Conservation (phyloP, 2,888 invertebrate genomes). For the Melanostoma mellinum region DNA sequence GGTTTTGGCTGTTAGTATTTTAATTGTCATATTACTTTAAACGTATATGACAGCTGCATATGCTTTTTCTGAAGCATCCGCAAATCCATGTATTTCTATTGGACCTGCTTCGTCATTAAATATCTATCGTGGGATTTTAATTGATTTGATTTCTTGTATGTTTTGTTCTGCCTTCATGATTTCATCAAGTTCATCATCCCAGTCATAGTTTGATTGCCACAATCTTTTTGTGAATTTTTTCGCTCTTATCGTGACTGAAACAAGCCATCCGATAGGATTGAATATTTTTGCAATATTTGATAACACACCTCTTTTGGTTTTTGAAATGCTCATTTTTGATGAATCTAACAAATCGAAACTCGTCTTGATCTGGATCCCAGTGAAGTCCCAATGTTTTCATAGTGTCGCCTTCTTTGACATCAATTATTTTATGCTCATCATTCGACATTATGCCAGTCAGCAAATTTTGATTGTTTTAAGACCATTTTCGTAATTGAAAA, state of each 20-base stretch:
- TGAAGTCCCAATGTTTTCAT: constrained; percentile 12
- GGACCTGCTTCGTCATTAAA: constrained; percentile 15
- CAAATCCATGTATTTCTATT: no score
- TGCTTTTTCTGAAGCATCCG: constrained; percentile 16
- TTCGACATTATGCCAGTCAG: constrained; percentile 6
- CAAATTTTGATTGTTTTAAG: constrained; percentile 15
- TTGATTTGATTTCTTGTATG: constrained; percentile 9
- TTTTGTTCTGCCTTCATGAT: constrained; percentile 10
- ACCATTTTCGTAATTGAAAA: constrained; percentile 18
- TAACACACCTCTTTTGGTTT: constrained; percentile 10
- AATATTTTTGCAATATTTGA: constrained; percentile 24
- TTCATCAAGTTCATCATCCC: constrained; percentile 19
- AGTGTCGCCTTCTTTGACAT: constrained; percentile 12
- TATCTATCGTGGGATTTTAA: constrained; percentile 13
- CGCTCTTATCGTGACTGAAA: constrained; percentile 6
- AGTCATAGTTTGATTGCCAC: constrained; percentile 12
- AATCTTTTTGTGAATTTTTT: constrained; percentile 13
- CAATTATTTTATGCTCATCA: constrained; percentile 14
- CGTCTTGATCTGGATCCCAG: constrained; percentile 17
- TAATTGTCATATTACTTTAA: constrained; percentile 11
- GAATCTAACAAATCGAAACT: constrained; percentile 14
- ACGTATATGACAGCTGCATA: constrained; percentile 17
- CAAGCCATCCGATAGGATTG: constrained; percentile 8
- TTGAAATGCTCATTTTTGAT: constrained; percentile 9
- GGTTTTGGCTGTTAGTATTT: neutral